Evolutionary conservation across 2,888 invertebrate genomes (phyloP).

Genomic region (Mylabris sibirica): DNA sequence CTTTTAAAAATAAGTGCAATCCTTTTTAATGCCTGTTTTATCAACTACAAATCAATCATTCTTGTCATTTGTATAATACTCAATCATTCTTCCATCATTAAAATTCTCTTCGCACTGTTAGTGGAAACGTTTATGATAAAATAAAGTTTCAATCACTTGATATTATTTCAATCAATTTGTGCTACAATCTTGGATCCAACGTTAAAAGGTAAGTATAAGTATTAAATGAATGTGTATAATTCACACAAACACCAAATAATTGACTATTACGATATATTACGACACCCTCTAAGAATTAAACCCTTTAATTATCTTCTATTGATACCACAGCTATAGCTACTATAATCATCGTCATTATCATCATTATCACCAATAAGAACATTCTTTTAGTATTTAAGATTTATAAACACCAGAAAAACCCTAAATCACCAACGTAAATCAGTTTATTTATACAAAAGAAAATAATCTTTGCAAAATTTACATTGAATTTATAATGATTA

Average conservation of each 20-base stretch:
- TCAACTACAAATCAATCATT: constrained; percentile 48
- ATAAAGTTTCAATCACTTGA: constrained; percentile 46
- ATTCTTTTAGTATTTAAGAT: background rate
- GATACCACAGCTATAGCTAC: background rate
- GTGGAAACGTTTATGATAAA: constrained; percentile 46
- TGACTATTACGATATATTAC: background rate
- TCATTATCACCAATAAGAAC: background rate
- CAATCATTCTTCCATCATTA: constrained; percentile 43
- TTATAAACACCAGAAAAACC: background rate
- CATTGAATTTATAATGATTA: constrained; percentile 41
- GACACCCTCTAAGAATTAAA: background rate
- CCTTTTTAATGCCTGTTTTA: constrained; percentile 52
- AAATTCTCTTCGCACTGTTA: constrained; percentile 48
- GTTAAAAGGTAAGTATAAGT: constrained; percentile 42
- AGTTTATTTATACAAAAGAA: background rate
- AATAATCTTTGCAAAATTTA: constrained; percentile 21
- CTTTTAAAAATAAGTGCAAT: constrained; percentile 59
- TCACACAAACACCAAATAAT: background rate
- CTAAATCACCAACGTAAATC: background rate
- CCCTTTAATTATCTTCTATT: constrained; percentile 26
- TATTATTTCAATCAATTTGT: constrained; percentile 45
- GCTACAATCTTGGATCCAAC: constrained; percentile 43
- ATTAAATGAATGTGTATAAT: background rate
- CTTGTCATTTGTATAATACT: constrained; percentile 49
- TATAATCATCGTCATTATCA: background rate